These are phyloP conservation scores for Osmoderma eremita DNA, from an alignment of 2,888 invertebrate species.

Conservation along the genomic window DNA sequence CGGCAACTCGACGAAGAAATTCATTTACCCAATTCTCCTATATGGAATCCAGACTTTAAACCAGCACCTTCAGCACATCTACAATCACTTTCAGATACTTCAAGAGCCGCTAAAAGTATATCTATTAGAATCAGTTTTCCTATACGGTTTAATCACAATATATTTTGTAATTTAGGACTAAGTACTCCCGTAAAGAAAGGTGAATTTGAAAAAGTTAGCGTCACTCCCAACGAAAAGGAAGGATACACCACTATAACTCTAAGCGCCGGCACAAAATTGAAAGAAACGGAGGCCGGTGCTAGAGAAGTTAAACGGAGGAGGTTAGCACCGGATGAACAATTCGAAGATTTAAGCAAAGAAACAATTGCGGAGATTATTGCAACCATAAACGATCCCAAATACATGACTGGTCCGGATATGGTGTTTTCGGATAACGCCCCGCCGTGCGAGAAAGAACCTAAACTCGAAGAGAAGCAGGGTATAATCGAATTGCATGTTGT, in stretches of 20 bases:
- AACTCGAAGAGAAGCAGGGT: constrained; percentile 87
- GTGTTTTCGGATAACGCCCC: constrained; percentile 87
- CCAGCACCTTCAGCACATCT: constrained; percentile 75
- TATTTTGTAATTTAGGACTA: constrained; percentile 43
- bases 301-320: constrained; percentile 63
- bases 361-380: constrained; percentile 84
- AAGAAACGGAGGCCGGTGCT: constrained; percentile 51
- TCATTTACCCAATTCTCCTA: constrained; percentile 84
- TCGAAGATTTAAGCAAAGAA: constrained; percentile 81
- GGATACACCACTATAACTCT: constrained; percentile 76
- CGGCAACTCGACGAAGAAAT: constrained; percentile 89
- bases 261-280: constrained; percentile 66
- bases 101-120: constrained; percentile 57
- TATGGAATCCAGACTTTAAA: constrained; percentile 93
- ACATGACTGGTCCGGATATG: constrained; percentile 83
- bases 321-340: constrained; percentile 64
- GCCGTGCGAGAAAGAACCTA: constrained; percentile 86
- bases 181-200: constrained; percentile 62
- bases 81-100: constrained; percentile 71
- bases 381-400: constrained; percentile 84
- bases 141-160: no score
- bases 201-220: constrained; percentile 73
- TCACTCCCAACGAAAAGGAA: constrained; percentile 71
- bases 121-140: constrained; percentile 14
- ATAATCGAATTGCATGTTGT: constrained; percentile 94